These are phyloP conservation scores for Netelia melanura DNA, from an alignment of 2,888 invertebrate genomes.

Conservation along the genomic window DNA sequence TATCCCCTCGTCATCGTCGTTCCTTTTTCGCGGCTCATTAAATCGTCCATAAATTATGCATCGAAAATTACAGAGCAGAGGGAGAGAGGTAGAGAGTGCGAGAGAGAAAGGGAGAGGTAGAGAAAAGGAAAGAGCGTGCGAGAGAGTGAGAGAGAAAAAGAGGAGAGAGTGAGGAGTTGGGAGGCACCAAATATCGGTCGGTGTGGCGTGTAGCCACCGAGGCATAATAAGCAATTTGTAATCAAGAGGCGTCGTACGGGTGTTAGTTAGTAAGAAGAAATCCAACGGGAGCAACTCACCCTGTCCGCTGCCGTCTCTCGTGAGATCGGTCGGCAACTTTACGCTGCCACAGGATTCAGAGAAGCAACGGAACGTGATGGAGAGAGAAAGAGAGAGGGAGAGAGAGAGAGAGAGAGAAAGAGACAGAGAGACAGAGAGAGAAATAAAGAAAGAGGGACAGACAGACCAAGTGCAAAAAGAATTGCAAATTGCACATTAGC, in stretches of 20 bases:
- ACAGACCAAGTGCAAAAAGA: conserved; percentile 76
- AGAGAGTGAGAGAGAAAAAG: not conserved
- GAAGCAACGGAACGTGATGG: conserved; percentile 52
- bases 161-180: conserved; percentile 32
- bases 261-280: conserved; percentile 82
- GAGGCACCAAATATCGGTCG: conserved; percentile 64
- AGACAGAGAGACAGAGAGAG: conserved; percentile 18
- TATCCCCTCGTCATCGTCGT: conserved; percentile 72
- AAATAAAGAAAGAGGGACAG: conserved; percentile 33
- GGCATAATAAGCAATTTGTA: conserved; percentile 84
- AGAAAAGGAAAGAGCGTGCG: conserved; percentile 16
- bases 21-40: conserved; percentile 84
- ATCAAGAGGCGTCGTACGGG: conserved; percentile 83
- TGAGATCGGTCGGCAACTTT: conserved; percentile 51
- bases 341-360: conserved; percentile 69
- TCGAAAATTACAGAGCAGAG: conserved; percentile 83
- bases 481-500: conserved; percentile 82
- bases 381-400: conserved; percentile 2
- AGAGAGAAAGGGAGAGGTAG: conserved; percentile 14
- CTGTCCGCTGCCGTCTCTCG: conserved; percentile 52
- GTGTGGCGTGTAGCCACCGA: conserved; percentile 65
- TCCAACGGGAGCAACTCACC: conserved; percentile 70
- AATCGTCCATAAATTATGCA: conserved; percentile 85
- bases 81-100: conserved; percentile 22
- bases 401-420: conserved; percentile 34